phyloP scores from a whole-genome alignment of 2,113 vertebrate genomes.

The Otis tarda region DNA sequence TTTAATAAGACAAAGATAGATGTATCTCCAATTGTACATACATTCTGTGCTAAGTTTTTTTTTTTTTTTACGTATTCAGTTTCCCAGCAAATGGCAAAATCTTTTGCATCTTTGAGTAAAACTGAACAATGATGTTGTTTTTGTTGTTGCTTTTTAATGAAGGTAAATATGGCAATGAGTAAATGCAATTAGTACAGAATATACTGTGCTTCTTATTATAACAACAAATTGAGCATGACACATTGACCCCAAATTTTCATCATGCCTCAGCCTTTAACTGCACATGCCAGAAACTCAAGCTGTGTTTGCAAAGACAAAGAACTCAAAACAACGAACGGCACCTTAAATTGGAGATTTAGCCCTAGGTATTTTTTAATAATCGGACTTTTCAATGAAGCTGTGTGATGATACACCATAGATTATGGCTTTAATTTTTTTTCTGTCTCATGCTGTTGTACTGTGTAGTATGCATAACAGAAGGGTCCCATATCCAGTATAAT shows the following conservation, averaged over 20 bases:
- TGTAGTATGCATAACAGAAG: not conserved
- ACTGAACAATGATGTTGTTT: not conserved
- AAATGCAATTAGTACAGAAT: constrained; percentile 33
- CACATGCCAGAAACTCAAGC: not conserved
- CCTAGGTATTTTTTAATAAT: not conserved
- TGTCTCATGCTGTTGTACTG: not conserved
- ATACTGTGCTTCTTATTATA: not conserved
- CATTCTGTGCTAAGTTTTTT: not conserved
- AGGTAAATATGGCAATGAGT: not conserved
- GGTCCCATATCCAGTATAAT: not conserved
- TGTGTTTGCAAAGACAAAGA: not conserved
- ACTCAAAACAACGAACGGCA: not conserved
- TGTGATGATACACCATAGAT: not conserved
- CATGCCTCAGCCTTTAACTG: constrained; percentile 1
- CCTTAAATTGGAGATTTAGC: not conserved
- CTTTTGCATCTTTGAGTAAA: not conserved
- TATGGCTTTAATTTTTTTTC: not conserved
- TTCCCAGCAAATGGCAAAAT: constrained; percentile 5
- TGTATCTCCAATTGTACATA: not conserved
- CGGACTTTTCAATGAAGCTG: not conserved
- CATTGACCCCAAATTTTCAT: constrained; percentile 31
- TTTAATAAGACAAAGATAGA: constrained; percentile 14
- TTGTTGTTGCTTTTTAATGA: not conserved
- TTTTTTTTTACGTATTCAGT: not conserved
- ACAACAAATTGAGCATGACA: constrained; percentile 28